Evolutionary conservation across 2,888 invertebrate species (phyloP).

Genomic region (Drosophila infuscata): DNA sequence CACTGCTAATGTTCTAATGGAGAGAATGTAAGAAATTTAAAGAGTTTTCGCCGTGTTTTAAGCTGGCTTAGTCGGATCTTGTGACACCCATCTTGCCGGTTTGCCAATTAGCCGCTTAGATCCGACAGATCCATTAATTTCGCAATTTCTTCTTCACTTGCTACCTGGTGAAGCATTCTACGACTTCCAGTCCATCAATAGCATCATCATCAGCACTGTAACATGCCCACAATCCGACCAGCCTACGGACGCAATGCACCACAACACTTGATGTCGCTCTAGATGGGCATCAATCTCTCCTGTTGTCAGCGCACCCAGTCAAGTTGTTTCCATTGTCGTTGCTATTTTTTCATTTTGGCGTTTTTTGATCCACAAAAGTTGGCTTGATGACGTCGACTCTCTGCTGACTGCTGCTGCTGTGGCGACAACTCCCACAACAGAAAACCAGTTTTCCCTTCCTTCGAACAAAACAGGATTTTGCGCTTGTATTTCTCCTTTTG

Average conservation of each 20-base stretch:
- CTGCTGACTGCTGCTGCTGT: slow-evolving; percentile 9
- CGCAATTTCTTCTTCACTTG: neutral
- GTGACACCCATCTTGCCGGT: neutral
- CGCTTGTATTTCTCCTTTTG: slow-evolving; percentile 36
- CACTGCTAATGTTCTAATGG: neutral
- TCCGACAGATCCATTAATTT: slow-evolving; percentile 8
- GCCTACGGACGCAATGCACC: slow-evolving; percentile 28
- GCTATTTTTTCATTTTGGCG: slow-evolving; percentile 8
- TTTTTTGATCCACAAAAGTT: slow-evolving; percentile 33
- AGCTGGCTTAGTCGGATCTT: neutral
- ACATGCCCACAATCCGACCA: slow-evolving; percentile 39
- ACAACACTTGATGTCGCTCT: slow-evolving; percentile 33
- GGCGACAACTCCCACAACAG: slow-evolving; percentile 67
- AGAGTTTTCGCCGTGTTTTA: neutral
- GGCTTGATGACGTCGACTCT: slow-evolving; percentile 69
- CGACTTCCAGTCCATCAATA: slow-evolving; percentile 29
- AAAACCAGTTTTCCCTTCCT: slow-evolving; percentile 69
- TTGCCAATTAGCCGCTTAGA: slow-evolving; percentile 8
- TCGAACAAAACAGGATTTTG: slow-evolving; percentile 68
- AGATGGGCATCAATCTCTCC: slow-evolving; percentile 73
- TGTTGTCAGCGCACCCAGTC: slow-evolving; percentile 74
- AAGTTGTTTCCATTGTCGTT: slow-evolving; percentile 73
- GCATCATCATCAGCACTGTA: slow-evolving; percentile 33
- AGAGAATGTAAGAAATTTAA: neutral
- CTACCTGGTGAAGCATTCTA: slow-evolving; percentile 4